phyloP scores from a whole-genome alignment of 2,888 invertebrate species.

The Eurytoma californica region DNA sequence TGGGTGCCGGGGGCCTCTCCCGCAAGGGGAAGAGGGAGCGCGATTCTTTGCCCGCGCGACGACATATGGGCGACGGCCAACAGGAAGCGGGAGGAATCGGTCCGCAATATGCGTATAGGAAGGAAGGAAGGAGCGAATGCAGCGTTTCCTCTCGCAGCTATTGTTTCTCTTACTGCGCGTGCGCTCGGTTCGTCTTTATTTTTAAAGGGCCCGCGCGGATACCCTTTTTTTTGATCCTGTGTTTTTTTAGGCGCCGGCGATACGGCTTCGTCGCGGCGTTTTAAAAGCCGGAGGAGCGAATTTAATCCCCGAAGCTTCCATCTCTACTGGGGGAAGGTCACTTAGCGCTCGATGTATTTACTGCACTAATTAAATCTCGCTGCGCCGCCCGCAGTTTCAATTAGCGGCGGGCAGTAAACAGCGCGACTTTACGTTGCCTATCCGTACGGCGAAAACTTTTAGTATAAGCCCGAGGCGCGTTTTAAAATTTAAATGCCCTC shows the following conservation, averaged over 20 bases:
- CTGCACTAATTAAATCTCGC: no score
- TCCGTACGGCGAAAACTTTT: neutral
- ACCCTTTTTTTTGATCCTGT: neutral
- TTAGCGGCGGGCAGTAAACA: no score
- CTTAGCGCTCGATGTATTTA: no score
- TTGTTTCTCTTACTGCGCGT: slow-evolving; percentile 13
- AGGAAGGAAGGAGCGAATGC: slow-evolving; percentile 25
- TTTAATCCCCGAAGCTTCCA: no score
- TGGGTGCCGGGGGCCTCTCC: neutral
- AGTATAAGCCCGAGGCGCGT: neutral
- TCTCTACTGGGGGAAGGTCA: no score
- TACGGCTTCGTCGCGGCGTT: no score
- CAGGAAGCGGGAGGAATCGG: slow-evolving; percentile 29
- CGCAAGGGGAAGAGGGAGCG: neutral
- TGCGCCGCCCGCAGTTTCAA: no score
- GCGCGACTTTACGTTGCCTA: neutral
- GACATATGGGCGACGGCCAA: slow-evolving; percentile 40
- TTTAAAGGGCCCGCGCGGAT: neutral
- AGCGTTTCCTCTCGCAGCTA: slow-evolving; percentile 30
- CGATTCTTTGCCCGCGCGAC: neutral
- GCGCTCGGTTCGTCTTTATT: neutral
- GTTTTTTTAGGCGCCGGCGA: neutral
- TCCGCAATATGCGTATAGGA: neutral
- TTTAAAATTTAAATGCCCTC: slow-evolving; percentile 44
- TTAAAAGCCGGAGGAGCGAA: no score